Evolutionary conservation across 1,140 invertebrate genomes (phyloP).

Genomic region (Cydia amplana): DNA sequence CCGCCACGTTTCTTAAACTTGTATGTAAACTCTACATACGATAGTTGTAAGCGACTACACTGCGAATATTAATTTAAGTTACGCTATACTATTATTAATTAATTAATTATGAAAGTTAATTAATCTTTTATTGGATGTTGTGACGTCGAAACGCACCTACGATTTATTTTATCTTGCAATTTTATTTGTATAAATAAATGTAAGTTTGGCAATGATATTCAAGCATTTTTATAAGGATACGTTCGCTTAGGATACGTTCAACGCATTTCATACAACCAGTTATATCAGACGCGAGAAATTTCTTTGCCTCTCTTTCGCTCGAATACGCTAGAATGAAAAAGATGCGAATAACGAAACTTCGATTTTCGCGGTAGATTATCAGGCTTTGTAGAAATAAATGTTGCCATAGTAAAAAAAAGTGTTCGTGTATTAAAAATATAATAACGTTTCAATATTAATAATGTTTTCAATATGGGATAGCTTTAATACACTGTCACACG

Average conservation of each 20-base stretch:
- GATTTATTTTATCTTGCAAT: constrained; percentile 38
- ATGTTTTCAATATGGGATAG: constrained; percentile 49
- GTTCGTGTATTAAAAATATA: constrained; percentile 49
- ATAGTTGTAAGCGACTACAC: constrained; percentile 61
- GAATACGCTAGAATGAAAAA: too few species aligned
- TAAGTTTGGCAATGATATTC: constrained; percentile 28
- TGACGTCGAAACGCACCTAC: constrained; percentile 60
- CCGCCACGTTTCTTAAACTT: constrained; percentile 36
- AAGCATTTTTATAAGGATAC: constrained; percentile 57
- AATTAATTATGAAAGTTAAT: constrained; percentile 48
- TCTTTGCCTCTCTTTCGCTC: too few species aligned
- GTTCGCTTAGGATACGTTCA: constrained; percentile 57
- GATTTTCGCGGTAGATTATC: too few species aligned
- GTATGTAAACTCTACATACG: constrained; percentile 55
- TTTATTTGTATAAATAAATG: constrained; percentile 32
- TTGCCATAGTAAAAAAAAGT: constrained; percentile 69
- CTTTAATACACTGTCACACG: constrained; percentile 73
- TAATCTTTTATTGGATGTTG: constrained; percentile 65
- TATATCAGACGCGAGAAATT: constrained; percentile 33
- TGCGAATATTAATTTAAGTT: constrained; percentile 75
- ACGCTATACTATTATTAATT: constrained; percentile 50
- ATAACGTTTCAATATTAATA: constrained; percentile 42
- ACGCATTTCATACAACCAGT: constrained; percentile 44
- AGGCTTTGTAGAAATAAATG: constrained; percentile 60
- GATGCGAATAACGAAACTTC: too few species aligned